These are phyloP conservation scores for Antennarius striatus DNA, from an alignment of 2,113 vertebrate genomes.

Conservation along the genomic window DNA sequence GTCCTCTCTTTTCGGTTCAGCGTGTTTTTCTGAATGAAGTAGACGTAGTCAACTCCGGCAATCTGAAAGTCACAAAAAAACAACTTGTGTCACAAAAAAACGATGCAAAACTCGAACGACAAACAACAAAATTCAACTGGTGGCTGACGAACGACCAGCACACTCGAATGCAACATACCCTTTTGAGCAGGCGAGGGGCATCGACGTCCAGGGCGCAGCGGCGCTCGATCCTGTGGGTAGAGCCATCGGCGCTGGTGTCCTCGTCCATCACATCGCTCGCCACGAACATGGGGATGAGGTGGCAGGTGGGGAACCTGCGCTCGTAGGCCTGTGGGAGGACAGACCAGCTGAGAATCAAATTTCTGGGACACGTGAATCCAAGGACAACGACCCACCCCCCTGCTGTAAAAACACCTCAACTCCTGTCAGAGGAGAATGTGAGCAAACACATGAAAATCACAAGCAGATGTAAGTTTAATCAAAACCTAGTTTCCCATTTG, in stretches of 20 bases:
- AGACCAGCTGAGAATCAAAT: not conserved
- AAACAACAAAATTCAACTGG: no score
- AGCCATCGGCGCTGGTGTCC: constrained; percentile 86
- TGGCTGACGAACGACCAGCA: not conserved
- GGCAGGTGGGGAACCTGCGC: constrained; percentile 93
- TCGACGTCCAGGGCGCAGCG: constrained; percentile 97
- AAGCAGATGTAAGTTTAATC: no score
- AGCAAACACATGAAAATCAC: no score
- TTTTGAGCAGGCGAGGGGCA: constrained; percentile 91
- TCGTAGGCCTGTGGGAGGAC: constrained; percentile 87
- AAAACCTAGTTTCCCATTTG: no score
- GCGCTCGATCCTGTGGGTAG: constrained; percentile 83
- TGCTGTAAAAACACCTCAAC: no score
- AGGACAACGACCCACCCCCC: no score
- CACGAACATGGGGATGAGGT: constrained; percentile 97
- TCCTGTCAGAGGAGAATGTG: no score
- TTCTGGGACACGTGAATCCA: not conserved
- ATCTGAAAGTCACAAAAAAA: constrained; percentile 76
- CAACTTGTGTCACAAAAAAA: not conserved
- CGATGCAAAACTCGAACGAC: not conserved
- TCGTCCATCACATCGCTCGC: constrained; percentile 88
- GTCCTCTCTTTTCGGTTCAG: constrained; percentile 91
- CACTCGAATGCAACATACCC: constrained; percentile 73
- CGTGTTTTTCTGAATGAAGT: constrained; percentile 95
- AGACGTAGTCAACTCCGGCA: constrained; percentile 95